Conservation (phyloP, 1,140 invertebrate species). For the Phocides pigmalion region DNA sequence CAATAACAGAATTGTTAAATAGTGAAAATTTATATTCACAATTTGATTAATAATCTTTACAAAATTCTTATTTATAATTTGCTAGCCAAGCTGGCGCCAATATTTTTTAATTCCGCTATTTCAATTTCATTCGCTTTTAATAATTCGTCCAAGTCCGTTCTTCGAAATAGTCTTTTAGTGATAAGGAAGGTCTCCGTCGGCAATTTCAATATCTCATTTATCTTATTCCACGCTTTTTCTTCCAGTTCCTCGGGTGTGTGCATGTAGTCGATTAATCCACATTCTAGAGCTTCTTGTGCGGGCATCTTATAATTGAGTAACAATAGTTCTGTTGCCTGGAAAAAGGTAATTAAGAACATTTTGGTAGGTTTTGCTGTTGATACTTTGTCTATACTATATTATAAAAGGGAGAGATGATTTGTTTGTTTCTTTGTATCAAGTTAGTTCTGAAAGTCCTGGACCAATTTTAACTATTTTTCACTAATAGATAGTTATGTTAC, state of each 20-base stretch:
- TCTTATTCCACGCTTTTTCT: slow-evolving; percentile 84
- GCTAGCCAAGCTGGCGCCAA: slow-evolving; percentile 34
- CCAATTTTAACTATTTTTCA: no score
- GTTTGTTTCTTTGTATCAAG: no score
- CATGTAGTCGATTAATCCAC: slow-evolving; percentile 89
- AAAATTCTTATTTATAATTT: slow-evolving; percentile 48
- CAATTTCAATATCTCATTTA: slow-evolving; percentile 81
- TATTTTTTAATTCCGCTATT: slow-evolving; percentile 49
- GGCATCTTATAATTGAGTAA: slow-evolving; percentile 91
- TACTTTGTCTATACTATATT: no score
- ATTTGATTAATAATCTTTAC: no score
- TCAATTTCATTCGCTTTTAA: slow-evolving; percentile 60
- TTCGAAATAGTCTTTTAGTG: slow-evolving; percentile 62
- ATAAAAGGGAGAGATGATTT: no score
- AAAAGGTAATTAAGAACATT: no score
- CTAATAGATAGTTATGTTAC: no score
- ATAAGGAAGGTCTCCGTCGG: slow-evolving; percentile 55
- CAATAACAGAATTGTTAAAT: no score
- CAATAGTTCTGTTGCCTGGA: slow-evolving; percentile 91
- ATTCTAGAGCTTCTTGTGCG: slow-evolving; percentile 89
- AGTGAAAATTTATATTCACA: no score
- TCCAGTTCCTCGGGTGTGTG: slow-evolving; percentile 84
- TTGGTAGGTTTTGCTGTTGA: no score
- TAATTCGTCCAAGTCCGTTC: slow-evolving; percentile 45
- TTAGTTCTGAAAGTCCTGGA: no score